A percentile compares a stretch with the other conserved stretches of the same genome.
Evolutionary conservation across 2,113 vertebrate genomes (phyloP).

Genomic region (Solea solea): DNA sequence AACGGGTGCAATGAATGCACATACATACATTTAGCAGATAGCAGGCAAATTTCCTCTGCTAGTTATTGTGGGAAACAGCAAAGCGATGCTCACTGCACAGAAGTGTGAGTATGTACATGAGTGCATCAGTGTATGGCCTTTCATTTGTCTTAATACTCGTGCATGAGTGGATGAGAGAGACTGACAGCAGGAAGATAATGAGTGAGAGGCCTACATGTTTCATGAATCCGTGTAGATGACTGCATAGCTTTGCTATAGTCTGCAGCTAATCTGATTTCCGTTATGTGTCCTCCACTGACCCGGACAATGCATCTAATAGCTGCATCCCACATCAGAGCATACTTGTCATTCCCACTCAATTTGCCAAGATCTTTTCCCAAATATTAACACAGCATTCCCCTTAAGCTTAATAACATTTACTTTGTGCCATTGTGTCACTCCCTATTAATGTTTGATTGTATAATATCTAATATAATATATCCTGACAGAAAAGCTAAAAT

Average conservation of each 20-base stretch:
- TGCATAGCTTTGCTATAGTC: constrained; percentile 41
- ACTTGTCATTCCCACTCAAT: constrained; percentile 22
- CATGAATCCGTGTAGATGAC: constrained; percentile 46
- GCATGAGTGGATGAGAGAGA: constrained; percentile 6
- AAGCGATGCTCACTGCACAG: background rate
- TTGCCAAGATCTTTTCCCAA: constrained; percentile 1
- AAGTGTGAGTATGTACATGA: no score
- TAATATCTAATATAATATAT: constrained; percentile 6
- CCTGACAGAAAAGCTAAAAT: no score
- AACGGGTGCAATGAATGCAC: background rate
- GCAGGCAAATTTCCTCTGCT: background rate
- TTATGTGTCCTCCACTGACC: constrained; percentile 49
- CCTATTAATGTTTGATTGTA: constrained; percentile 38
- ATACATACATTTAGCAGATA: background rate
- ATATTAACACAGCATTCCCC: background rate
- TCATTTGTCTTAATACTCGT: constrained; percentile 20
- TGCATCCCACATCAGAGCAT: constrained; percentile 30
- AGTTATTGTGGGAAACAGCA: background rate
- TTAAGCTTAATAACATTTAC: constrained; percentile 14
- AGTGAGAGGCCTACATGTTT: constrained; percentile 21
- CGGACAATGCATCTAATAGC: constrained; percentile 12
- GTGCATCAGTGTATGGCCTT: background rate
- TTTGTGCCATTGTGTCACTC: constrained; percentile 9
- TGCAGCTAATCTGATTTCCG: constrained; percentile 63
- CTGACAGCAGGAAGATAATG: constrained; percentile 33